phyloP scores from a whole-genome alignment of 2,797 vertebrate species.

The Lepus townsendii region DNA sequence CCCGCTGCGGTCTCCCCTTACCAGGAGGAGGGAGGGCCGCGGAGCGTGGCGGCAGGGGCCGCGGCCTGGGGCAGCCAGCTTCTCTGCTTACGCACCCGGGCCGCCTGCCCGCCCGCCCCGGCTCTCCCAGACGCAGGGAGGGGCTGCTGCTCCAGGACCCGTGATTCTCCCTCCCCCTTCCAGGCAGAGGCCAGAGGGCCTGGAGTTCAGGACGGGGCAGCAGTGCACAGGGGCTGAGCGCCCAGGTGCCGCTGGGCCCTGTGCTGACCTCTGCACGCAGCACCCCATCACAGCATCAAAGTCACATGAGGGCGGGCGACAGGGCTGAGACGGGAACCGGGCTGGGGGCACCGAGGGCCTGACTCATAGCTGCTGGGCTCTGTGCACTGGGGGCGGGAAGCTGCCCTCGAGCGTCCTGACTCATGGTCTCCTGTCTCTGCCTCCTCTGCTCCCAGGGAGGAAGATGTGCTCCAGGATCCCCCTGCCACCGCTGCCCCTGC shows the following conservation, averaged over 20 bases:
- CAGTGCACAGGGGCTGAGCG: not conserved
- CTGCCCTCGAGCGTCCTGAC: not conserved
- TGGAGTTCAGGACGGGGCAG: not conserved
- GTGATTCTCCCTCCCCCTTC: not conserved
- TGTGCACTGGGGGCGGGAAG: constrained; percentile 3
- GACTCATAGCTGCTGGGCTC: constrained; percentile 59
- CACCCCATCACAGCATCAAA: not conserved
- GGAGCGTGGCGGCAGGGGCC: constrained; percentile 52
- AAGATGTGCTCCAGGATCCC: constrained; percentile 83
- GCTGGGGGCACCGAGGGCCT: not conserved
- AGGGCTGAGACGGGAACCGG: not conserved
- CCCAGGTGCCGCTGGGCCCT: not conserved
- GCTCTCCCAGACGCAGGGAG: constrained; percentile 48
- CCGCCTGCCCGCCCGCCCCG: constrained; percentile 18
- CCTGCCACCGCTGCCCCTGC: constrained; percentile 75
- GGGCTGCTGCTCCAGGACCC: constrained; percentile 30
- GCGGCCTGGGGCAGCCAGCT: constrained; percentile 64
- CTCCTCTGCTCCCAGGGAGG: constrained; percentile 79
- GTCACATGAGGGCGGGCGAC: no score
- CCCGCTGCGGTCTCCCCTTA: constrained; percentile 68
- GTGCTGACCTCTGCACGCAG: not conserved
- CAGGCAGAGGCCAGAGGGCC: not conserved
- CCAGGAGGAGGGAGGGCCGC: constrained; percentile 46
- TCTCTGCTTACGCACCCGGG: constrained; percentile 75
- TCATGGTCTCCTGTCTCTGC: not conserved